Base-by-base conservation (phyloP, 2,113 vertebrate species). In the Epinephelus lanceolatus region DNA sequence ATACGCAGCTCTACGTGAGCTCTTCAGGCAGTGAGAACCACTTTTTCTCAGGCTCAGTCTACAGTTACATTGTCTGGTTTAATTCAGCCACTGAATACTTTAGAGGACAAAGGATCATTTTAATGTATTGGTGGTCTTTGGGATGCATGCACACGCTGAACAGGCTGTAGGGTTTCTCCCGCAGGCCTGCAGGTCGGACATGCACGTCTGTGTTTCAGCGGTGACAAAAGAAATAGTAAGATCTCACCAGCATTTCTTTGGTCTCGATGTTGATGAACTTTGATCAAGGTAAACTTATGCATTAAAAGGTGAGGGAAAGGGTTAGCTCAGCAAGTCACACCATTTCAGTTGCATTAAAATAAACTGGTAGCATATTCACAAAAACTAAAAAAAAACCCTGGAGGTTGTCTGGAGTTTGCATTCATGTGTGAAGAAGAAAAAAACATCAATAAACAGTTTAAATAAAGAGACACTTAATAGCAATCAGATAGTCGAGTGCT, bases 211-310 rank as follows among this genome's bases (percentile, higher is more conserved):
- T 33, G 14, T 47, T 57, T 61, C 14, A 12, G 33, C 17, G 10
- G 6, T n/a, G 42, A 87, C 13, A 3, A 84, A 86, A 80, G 73
- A 81, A 89, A 91, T 56, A 53, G 49, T 40, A 65, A 55, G 53
- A 69, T 81, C 78, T 89, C 84, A 66, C 77, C 74, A 81, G 79
- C 76, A 72, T 87, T 81, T 96, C 94, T 95, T 95, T 96, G 95
- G 95, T 95, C 91, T 94, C 60, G 27, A 85, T 91, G 87, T 86
- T 23, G 55, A 83, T 76, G 56, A 81, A 79, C 23, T 76, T 77
- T 15, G 6, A 55, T 76, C n/a, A 47, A n/a, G 49, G 17, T 57
- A 9, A 68, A 74, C 15, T 37, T n/a, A 7, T n/a, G 71, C 42
- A 55, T 25, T 25, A 25, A 61, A 49, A 40, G 30, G 40, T 40